Evolutionary conservation across 2,888 invertebrate genomes (phyloP).

Genomic region (Hymenopus coronatus): DNA sequence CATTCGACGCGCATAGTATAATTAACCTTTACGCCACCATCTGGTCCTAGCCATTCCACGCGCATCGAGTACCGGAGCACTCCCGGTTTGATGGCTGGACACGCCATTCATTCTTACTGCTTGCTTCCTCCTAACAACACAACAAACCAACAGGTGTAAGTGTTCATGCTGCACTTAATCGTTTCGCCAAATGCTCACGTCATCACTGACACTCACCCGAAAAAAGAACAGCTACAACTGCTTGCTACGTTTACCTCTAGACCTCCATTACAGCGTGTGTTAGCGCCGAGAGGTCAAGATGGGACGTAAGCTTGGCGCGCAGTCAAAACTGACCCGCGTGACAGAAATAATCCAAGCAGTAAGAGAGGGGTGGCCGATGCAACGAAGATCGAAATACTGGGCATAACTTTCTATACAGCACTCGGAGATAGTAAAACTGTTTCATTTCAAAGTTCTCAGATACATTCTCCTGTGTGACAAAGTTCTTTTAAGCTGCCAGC

Average conservation of each 20-base stretch:
- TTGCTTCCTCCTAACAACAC: neutral
- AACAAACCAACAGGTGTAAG: neutral
- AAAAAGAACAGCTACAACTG: neutral
- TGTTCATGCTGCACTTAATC: neutral
- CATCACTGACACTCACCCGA: neutral
- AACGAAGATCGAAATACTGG: neutral
- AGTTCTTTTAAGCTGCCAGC: too few species aligned
- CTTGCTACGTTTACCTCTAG: neutral
- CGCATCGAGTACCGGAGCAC: slow-evolving; percentile 29
- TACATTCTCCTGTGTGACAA: too few species aligned
- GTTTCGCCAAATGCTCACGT: neutral
- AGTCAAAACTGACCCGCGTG: neutral
- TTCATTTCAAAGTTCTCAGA: neutral
- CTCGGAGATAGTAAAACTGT: neutral
- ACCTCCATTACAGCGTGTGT: neutral
- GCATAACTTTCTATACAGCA: neutral
- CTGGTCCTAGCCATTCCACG: slow-evolving; percentile 36
- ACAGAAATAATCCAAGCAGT: neutral
- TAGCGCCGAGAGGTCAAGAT: neutral
- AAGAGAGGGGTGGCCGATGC: neutral
- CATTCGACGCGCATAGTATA: slow-evolving; percentile 31
- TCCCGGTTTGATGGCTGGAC: slow-evolving; percentile 13
- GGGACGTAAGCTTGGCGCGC: neutral
- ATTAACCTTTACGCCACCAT: slow-evolving; percentile 32
- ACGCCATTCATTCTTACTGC: slow-evolving; percentile 22